Evolutionary conservation across 2,888 invertebrate genomes (phyloP).

Genomic region (Branchipolynoe longqiensis): DNA sequence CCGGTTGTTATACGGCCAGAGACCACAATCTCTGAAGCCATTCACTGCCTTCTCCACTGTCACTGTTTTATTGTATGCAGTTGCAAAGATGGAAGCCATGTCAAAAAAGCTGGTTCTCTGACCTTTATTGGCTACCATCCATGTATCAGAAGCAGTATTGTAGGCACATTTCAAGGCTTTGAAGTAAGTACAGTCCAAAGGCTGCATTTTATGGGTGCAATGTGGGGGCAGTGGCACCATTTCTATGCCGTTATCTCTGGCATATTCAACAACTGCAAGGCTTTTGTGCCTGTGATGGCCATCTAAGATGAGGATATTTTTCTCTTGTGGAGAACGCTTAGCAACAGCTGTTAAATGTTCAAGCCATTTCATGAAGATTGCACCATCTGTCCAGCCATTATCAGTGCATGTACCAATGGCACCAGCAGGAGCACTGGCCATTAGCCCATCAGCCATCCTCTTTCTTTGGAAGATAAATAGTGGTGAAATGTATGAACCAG

Average conservation of each 20-base stretch:
- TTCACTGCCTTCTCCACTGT: constrained; percentile 64
- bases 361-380: constrained; percentile 73
- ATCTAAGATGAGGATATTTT: constrained; percentile 77
- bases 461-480: constrained; percentile 73
- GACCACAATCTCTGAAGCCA: constrained; percentile 64
- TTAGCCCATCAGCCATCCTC: constrained; percentile 72
- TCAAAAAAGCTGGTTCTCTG: constrained; percentile 65
- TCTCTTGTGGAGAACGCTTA: constrained; percentile 70
- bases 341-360: constrained; percentile 78
- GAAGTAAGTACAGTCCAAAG: constrained; percentile 70
- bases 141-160: constrained; percentile 65
- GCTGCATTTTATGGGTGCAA: constrained; percentile 76
- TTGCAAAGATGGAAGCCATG: constrained; percentile 65
- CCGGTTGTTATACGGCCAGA: constrained; percentile 64
- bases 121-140: constrained; percentile 68
- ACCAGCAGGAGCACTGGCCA: constrained; percentile 74
- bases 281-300: constrained; percentile 77
- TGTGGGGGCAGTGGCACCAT: constrained; percentile 79
- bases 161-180: constrained; percentile 69
- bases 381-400: constrained; percentile 73
- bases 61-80: constrained; percentile 66
- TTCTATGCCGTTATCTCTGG: constrained; percentile 72
- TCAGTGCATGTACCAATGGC: constrained; percentile 72
- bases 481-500: constrained; percentile 68
- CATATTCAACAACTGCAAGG: constrained; percentile 73